These are phyloP conservation scores for Pristionchus fissidentatus DNA, from an alignment of 2,888 invertebrate genomes.

Conservation along the genomic window DNA sequence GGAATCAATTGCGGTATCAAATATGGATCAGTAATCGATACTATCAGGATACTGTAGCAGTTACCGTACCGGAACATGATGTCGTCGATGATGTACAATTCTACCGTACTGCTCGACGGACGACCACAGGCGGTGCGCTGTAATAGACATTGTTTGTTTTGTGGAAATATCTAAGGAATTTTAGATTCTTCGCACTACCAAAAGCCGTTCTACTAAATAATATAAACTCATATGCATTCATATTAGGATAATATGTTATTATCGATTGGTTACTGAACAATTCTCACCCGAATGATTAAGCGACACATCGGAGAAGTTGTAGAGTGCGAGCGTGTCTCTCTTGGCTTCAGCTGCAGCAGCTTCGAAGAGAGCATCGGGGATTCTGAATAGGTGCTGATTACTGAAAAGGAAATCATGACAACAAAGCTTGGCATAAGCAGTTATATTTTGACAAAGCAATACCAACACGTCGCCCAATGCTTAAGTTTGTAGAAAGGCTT, in stretches of 20 bases:
- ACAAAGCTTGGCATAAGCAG: neutral
- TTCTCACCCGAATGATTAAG: conserved; percentile 47
- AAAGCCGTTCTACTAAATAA: no score
- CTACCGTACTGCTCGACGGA: conserved; percentile 47
- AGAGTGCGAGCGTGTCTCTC: conserved; percentile 64
- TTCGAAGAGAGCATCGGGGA: conserved; percentile 68
- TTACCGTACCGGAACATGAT: conserved; percentile 14
- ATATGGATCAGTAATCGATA: neutral
- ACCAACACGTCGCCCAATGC: no score
- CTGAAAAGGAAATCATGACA: neutral
- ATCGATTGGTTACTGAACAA: no score
- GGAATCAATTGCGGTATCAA: neutral
- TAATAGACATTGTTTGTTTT: neutral
- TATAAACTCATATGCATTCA: neutral
- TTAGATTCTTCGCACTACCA: no score
- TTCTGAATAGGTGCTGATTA: conserved; percentile 50
- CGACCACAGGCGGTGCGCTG: conserved; percentile 47
- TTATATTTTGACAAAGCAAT: neutral
- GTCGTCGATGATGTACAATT: conserved; percentile 42
- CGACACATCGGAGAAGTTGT: conserved; percentile 67
- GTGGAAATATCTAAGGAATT: no score
- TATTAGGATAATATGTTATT: neutral
- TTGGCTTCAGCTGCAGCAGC: conserved; percentile 70
- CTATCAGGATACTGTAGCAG: neutral
- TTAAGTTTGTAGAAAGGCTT: no score